phyloP scores from a whole-genome alignment of 2,113 vertebrate genomes.

The Bolborhynchus lineola region DNA sequence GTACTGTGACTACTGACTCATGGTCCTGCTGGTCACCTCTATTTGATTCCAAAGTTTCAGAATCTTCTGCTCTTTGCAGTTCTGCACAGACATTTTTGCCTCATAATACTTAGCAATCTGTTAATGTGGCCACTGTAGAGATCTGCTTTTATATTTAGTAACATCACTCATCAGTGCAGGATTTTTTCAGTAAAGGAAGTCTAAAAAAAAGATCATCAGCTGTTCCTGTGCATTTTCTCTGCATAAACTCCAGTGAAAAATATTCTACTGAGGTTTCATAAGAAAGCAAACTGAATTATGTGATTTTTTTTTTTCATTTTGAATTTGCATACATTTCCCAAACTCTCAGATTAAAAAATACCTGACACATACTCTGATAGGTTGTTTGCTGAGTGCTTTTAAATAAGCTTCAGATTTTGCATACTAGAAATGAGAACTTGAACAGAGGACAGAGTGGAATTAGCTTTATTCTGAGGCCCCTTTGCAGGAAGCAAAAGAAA shows the following conservation, averaged over 20 bases:
- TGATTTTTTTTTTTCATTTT: not conserved
- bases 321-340: not conserved
- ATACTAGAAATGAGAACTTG: not conserved
- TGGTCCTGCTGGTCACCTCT: conserved; percentile 6
- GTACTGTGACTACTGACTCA: conserved; percentile 23
- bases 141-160: conserved; percentile 31
- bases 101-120: not conserved
- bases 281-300: not conserved
- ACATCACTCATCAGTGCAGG: not conserved
- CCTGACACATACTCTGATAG: not conserved
- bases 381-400: not conserved
- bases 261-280: not conserved
- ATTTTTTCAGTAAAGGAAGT: conserved; percentile 22
- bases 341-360: not conserved
- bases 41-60: conserved; percentile 24
- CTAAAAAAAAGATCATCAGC: not conserved
- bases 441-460: not conserved
- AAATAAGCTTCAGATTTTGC: not conserved
- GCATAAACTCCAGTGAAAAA: not conserved
- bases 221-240: not conserved
- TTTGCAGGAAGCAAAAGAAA: not conserved
- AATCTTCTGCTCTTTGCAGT: conserved; percentile 4
- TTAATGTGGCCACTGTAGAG: not conserved
- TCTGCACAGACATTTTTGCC: not conserved
- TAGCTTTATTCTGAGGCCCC: not conserved